Evolutionary conservation across 2,888 invertebrate genomes (phyloP).

Genomic region (Sinodicranocentrus sp.): DNA sequence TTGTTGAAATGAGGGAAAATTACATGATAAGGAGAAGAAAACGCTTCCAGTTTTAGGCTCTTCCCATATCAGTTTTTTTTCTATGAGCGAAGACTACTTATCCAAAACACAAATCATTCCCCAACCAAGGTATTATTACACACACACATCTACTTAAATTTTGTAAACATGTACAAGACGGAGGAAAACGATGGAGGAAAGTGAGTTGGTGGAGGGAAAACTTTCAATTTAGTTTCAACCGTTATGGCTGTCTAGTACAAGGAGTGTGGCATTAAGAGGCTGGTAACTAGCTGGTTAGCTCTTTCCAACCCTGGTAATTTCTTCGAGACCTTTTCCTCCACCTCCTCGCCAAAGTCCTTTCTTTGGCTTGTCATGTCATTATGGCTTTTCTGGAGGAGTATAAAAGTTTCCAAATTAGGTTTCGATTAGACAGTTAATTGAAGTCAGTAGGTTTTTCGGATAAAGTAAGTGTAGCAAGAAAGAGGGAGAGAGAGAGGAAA

Average conservation of each 20-base stretch:
- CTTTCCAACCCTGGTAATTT: too few species aligned
- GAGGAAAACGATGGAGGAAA: not conserved
- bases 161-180: not conserved
- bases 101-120: constrained; percentile 13
- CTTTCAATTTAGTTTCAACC: constrained; percentile 28
- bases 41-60: not conserved
- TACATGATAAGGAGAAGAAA: constrained; percentile 18
- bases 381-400: constrained; percentile 58
- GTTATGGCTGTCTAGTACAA: too few species aligned
- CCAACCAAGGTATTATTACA: constrained; percentile 9
- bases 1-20: constrained; percentile 21
- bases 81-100: not conserved
- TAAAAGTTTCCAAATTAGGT: constrained; percentile 74
- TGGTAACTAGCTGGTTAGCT: too few species aligned
- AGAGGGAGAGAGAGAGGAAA: too few species aligned
- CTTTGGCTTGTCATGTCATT: constrained; percentile 71
- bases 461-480: too few species aligned
- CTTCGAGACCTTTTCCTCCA: not conserved
- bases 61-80: not conserved
- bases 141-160: too few species aligned
- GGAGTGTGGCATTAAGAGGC: too few species aligned
- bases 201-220: not conserved
- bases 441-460: constrained; percentile 66
- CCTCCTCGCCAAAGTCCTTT: not conserved
- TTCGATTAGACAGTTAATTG: constrained; percentile 75